These are phyloP conservation scores for Gallinago media DNA, from an alignment of 2,113 vertebrate genomes.

Conservation along the genomic window DNA sequence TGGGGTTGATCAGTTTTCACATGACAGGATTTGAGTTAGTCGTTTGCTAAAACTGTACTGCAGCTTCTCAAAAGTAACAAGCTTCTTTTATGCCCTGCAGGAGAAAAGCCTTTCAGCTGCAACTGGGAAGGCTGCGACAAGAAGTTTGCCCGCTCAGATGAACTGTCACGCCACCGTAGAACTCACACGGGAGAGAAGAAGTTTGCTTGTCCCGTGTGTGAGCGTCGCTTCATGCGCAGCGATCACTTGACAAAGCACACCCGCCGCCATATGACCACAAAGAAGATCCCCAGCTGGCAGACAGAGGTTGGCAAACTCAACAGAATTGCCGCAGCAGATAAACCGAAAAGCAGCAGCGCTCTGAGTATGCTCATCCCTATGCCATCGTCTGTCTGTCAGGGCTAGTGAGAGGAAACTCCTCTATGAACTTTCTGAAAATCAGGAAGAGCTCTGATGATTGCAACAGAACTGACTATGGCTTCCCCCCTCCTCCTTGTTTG, in stretches of 20 bases:
- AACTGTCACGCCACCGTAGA: conserved; percentile 93
- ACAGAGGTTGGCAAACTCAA: conserved; percentile 81
- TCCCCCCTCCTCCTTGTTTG: neutral
- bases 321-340: conserved; percentile 70
- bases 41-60: neutral
- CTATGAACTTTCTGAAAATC: neutral
- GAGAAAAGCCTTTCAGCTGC: conserved; percentile 97
- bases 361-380: conserved; percentile 76
- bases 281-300: conserved; percentile 88
- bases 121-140: conserved; percentile 97
- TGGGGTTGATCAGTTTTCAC: neutral
- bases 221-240: conserved; percentile 97
- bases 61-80: neutral
- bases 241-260: conserved; percentile 97
- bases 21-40: neutral
- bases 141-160: conserved; percentile 95
- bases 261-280: conserved; percentile 88
- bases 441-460: neutral
- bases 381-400: conserved; percentile 20
- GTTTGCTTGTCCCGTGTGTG: conserved; percentile 91
- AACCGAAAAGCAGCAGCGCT: conserved; percentile 55
- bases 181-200: conserved; percentile 98
- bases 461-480: neutral
- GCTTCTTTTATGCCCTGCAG: conserved; percentile 66
- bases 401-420: neutral